Percentiles rank a stretch among this genome's conserved stretches.
These are phyloP conservation scores for Cyrtorhinus lividipennis DNA, from an alignment of 1,140 invertebrate species.

Conservation along the genomic window DNA sequence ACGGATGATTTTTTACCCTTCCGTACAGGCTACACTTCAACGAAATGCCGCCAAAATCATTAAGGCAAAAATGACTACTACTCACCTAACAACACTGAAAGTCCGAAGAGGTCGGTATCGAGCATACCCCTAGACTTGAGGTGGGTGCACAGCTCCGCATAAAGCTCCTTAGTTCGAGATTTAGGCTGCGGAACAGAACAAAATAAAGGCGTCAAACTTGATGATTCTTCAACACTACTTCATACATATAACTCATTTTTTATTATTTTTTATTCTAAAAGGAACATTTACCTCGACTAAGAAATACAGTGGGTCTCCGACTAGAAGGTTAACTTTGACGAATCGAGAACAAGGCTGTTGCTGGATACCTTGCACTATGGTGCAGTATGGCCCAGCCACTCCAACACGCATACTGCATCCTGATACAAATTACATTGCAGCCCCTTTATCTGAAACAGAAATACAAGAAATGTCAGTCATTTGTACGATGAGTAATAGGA, in stretches of 20 bases:
- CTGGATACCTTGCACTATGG: conserved; percentile 12
- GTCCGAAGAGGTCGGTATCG: conserved; percentile 68
- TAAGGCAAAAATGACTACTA: conserved; percentile 19
- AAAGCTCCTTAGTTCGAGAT: conserved; percentile 66
- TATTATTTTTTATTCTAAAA: no score
- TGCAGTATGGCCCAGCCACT: conserved; percentile 16
- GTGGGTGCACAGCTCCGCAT: conserved; percentile 62
- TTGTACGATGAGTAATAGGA: no score
- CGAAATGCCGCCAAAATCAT: neutral
- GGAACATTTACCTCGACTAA: conserved; percentile 18
- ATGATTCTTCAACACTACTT: no score
- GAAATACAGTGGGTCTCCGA: conserved; percentile 18
- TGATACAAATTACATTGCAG: conserved; percentile 16
- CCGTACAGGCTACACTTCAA: no score
- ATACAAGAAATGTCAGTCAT: no score
- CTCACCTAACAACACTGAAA: conserved; percentile 65
- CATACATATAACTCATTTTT: no score
- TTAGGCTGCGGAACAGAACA: no score
- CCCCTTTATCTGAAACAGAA: conserved; percentile 1
- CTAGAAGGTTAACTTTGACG: conserved; percentile 19
- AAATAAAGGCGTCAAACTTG: no score
- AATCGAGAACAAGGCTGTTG: conserved; percentile 18
- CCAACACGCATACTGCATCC: conserved; percentile 20
- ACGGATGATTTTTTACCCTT: no score
- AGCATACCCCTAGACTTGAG: conserved; percentile 60